Evolutionary conservation across 2,888 invertebrate genomes (phyloP).

Genomic region (Tenthredo amoena): DNA sequence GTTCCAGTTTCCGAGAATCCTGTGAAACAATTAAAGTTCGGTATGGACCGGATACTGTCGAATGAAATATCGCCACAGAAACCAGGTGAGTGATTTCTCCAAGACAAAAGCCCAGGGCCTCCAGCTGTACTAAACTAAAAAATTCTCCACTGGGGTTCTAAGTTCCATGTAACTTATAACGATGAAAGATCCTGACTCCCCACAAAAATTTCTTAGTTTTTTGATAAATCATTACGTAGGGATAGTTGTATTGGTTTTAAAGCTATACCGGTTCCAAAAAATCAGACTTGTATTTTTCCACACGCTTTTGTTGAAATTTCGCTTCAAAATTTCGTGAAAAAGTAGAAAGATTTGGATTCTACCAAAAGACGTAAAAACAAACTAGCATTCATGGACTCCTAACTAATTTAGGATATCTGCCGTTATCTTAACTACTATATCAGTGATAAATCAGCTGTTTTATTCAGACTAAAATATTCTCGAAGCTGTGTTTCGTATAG

Average conservation of each 20-base stretch:
- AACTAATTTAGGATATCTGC: background rate
- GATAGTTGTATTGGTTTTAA: background rate
- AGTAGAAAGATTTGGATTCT: background rate
- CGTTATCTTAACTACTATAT: background rate
- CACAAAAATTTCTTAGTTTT: background rate
- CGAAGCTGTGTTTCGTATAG: background rate
- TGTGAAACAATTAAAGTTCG: conserved; percentile 81
- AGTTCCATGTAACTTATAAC: background rate
- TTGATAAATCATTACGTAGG: background rate
- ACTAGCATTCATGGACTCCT: background rate
- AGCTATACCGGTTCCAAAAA: background rate
- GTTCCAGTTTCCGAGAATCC: conserved; percentile 58
- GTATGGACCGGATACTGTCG: conserved; percentile 85
- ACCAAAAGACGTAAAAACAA: background rate
- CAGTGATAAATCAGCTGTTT: background rate
- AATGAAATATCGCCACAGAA: conserved; percentile 74
- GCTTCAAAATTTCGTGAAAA: background rate
- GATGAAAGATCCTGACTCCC: background rate
- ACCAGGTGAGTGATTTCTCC: conserved; percentile 57
- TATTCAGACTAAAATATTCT: background rate
- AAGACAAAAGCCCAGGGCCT: background rate
- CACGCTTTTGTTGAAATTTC: background rate
- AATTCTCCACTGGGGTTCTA: too few relatives aligned
- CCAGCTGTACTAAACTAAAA: background rate
- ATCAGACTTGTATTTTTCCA: background rate